Evolutionary conservation across 2,797 vertebrate species (phyloP).

Genomic region (Furcifer pardalis): DNA sequence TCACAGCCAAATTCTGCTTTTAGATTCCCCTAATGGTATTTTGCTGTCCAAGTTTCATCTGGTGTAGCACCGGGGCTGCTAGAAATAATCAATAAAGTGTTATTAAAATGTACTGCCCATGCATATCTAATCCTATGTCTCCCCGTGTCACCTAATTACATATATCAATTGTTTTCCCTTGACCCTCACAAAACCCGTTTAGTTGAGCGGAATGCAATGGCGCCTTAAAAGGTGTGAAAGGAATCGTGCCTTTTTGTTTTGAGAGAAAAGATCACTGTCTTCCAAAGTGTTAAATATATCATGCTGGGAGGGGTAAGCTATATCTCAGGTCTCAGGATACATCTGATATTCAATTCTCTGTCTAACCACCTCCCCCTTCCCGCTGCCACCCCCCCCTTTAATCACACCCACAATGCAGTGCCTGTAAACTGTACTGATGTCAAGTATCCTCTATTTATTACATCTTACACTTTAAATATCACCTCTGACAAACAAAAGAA

Average conservation of each 20-base stretch:
- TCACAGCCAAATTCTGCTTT: constrained; percentile 14
- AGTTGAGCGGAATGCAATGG: constrained; percentile 21
- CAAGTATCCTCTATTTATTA: constrained; percentile 81
- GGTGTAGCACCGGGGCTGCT: constrained; percentile 52
- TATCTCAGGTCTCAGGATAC: constrained; percentile 70
- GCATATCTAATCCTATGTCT: constrained; percentile 65
- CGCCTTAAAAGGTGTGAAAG: constrained; percentile 38
- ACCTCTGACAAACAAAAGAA: constrained; percentile 89
- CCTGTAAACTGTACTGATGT: constrained; percentile 74
- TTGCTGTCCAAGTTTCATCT: constrained; percentile 62
- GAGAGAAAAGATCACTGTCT: constrained; percentile 53
- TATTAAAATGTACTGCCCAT: constrained; percentile 71
- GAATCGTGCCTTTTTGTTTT: constrained; percentile 55
- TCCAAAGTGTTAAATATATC: constrained; percentile 63
- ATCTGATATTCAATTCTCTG: constrained; percentile 77
- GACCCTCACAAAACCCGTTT: constrained; percentile 31
- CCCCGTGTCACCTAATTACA: constrained; percentile 67
- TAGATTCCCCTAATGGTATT: constrained; percentile 60
- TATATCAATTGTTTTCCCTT: constrained; percentile 62
- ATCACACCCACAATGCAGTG: constrained; percentile 78
- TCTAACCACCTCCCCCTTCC: constrained; percentile 29
- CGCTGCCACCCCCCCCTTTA: constrained; percentile 54
- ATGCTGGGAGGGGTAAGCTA: constrained; percentile 55
- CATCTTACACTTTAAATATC: constrained; percentile 84
- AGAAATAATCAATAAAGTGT: constrained; percentile 65